Percentiles rank a stretch among this genome's conserved stretches.
Evolutionary conservation across 2,113 vertebrate species (phyloP).

Genomic region (Pundamilia nyererei): DNA sequence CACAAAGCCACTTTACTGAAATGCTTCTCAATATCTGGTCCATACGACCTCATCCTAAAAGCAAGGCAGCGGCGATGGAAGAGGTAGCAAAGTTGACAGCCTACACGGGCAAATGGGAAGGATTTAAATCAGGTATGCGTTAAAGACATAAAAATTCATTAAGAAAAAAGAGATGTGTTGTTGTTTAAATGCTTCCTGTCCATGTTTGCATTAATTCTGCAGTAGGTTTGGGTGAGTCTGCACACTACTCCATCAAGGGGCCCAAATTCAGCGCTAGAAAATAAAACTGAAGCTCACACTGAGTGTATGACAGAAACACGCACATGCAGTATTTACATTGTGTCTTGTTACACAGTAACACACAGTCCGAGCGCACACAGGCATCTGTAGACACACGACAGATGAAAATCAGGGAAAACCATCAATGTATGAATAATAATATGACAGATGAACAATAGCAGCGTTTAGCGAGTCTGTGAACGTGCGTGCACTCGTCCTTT

Average conservation of each 20-base stretch:
- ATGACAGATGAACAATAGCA: background rate
- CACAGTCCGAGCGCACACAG: background rate
- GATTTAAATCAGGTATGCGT: background rate
- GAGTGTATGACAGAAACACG: background rate
- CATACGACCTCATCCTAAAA: background rate
- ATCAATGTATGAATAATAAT: background rate
- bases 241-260: background rate
- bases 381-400: background rate
- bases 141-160: background rate
- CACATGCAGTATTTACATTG: background rate
- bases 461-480: background rate
- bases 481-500: background rate
- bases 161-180: background rate
- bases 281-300: background rate
- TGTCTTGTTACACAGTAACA: background rate
- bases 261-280: background rate
- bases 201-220: background rate
- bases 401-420: background rate
- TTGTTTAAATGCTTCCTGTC: background rate
- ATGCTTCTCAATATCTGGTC: background rate
- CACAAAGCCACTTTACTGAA: background rate
- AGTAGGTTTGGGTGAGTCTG: background rate
- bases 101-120: rapidly evolving
- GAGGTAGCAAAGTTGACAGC: rapidly evolving
- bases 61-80: background rate